These are phyloP conservation scores for Hirtodrosophila histrioides DNA, from an alignment of 2,888 invertebrate genomes.

Conservation along the genomic window DNA sequence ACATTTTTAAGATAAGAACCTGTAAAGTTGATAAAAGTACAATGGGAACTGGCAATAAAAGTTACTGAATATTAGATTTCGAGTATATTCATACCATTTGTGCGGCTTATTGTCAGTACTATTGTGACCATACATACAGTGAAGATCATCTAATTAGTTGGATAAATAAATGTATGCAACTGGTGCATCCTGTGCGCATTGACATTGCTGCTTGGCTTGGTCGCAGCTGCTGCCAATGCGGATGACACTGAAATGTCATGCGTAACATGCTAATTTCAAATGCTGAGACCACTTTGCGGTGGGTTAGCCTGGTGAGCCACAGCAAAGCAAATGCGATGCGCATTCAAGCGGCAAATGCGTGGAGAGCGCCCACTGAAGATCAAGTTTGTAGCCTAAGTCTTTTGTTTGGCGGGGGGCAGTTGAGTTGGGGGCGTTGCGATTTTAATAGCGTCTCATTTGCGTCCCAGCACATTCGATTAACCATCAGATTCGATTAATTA, in stretches of 20 bases:
- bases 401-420: conserved; percentile 12
- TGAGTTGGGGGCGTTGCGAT: too few relatives aligned
- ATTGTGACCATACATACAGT: too few relatives aligned
- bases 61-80: too few relatives aligned
- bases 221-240: conserved; percentile 24
- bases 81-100: too few relatives aligned
- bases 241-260: conserved; percentile 79
- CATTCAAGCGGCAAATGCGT: conserved; percentile 72
- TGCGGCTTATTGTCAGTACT: too few relatives aligned
- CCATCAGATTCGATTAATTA: conserved; percentile 5
- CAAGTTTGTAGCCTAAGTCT: conserved; percentile 54
- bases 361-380: conserved; percentile 12
- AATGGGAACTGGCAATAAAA: too few relatives aligned
- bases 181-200: conserved; percentile 75
- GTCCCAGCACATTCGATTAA: too few relatives aligned
- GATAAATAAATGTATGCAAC: conserved; percentile 62
- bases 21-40: too few relatives aligned
- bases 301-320: background rate
- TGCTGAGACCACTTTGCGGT: conserved; percentile 26
- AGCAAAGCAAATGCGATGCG: conserved; percentile 26
- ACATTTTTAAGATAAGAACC: too few relatives aligned
- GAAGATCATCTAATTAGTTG: conserved; percentile 18
- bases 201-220: conserved; percentile 62
- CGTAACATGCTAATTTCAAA: conserved; percentile 69
- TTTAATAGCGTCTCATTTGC: too few relatives aligned